These are phyloP conservation scores for Aplochiton taeniatus DNA, from an alignment of 2,797 vertebrate species.

Conservation along the genomic window DNA sequence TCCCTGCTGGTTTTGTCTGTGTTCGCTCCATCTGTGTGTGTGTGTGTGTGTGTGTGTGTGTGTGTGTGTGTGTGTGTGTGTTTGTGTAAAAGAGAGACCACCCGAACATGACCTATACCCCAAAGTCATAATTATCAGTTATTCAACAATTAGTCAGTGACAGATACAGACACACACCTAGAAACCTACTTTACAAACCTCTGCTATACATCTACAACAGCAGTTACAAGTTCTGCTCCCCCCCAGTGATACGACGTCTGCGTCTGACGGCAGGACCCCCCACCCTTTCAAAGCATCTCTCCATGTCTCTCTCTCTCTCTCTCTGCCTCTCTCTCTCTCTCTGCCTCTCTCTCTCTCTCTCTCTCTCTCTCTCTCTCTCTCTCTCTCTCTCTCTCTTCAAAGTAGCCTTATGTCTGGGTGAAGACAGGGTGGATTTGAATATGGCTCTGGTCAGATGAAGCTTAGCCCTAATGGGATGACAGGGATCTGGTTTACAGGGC, in stretches of 20 bases:
- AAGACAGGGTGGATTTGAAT: constrained; percentile 32
- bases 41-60: constrained; percentile 1
- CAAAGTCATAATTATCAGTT: not conserved
- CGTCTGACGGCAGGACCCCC: too few relatives aligned
- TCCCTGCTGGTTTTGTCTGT: constrained; percentile 7
- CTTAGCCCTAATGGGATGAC: constrained; percentile 32
- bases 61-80: not conserved
- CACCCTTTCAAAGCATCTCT: too few relatives aligned
- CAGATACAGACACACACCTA: not conserved
- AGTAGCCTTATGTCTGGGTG: not conserved
- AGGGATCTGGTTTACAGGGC: constrained; percentile 41
- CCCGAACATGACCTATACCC: not conserved
- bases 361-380: too few relatives aligned
- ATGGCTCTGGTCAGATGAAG: constrained; percentile 35
- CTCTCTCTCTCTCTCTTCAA: too few relatives aligned
- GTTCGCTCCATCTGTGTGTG: too few relatives aligned
- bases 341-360: too few relatives aligned
- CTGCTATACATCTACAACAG: too few relatives aligned
- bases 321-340: too few relatives aligned
- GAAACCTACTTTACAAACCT: not conserved
- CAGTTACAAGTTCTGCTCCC: too few relatives aligned
- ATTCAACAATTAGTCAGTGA: too few relatives aligned
- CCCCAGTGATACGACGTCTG: too few relatives aligned
- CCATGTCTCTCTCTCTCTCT: too few relatives aligned
- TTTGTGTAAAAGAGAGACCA: not conserved